phyloP scores from a whole-genome alignment of 2,888 invertebrate genomes.

The Chrysomela aeneicollis region DNA sequence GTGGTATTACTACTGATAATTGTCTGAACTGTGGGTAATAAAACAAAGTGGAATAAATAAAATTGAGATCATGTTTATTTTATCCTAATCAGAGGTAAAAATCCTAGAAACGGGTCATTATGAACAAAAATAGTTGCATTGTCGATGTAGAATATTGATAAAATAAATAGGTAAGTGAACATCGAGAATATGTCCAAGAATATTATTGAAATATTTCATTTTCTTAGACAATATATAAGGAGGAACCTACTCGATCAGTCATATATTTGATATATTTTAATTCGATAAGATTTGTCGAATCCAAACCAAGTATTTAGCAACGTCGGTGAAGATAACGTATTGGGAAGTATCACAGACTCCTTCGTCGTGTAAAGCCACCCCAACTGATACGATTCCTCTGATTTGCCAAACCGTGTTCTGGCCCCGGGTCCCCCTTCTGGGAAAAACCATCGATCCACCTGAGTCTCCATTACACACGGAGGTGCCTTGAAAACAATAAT shows the following conservation, averaged over 20 bases:
- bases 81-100: too few relatives aligned
- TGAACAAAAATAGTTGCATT: too few relatives aligned
- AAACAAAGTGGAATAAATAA: too few relatives aligned
- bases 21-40: too few relatives aligned
- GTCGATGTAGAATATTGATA: too few relatives aligned
- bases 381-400: conserved; percentile 67
- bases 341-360: conserved; percentile 68
- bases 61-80: too few relatives aligned
- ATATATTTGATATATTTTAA: neutral
- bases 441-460: conserved; percentile 60
- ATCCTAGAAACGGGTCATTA: too few relatives aligned
- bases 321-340: conserved; percentile 70
- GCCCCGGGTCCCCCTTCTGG: conserved; percentile 46
- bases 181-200: too few relatives aligned
- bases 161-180: too few relatives aligned
- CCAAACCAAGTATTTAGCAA: conserved; percentile 63
- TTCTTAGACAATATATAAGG: too few relatives aligned
- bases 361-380: conserved; percentile 67
- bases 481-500: conserved; percentile 47
- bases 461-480: conserved; percentile 66
- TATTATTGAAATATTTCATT: too few relatives aligned
- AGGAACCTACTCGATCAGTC: neutral
- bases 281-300: conserved; percentile 40
- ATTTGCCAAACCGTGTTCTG: conserved; percentile 54
- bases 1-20: too few relatives aligned